These are phyloP conservation scores for Centruroides sculpturatus DNA, from an alignment of 1,140 invertebrate species.

Conservation along the genomic window DNA sequence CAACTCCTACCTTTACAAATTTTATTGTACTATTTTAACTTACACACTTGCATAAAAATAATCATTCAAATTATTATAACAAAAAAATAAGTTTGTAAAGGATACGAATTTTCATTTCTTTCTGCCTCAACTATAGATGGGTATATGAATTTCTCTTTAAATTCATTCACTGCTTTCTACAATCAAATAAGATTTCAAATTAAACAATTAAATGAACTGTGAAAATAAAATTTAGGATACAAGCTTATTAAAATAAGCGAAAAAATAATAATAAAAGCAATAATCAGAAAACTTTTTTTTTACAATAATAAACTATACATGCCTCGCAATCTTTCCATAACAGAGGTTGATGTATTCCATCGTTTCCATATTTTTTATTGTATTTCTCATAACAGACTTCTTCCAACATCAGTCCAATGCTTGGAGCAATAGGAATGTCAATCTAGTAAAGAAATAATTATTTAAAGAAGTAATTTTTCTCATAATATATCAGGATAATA, in stretches of 20 bases:
- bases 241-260: neutral
- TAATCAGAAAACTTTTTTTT: too few relatives aligned
- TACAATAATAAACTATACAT: neutral
- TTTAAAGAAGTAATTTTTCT: too few relatives aligned
- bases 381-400: slow-evolving; percentile 84
- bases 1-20: too few relatives aligned
- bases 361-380: slow-evolving; percentile 63
- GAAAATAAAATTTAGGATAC: neutral
- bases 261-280: neutral
- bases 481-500: too few relatives aligned
- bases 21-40: too few relatives aligned
- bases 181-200: slow-evolving; percentile 22
- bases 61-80: too few relatives aligned
- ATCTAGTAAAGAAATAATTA: slow-evolving; percentile 34
- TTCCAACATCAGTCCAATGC: slow-evolving; percentile 78
- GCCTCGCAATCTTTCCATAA: slow-evolving; percentile 51
- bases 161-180: slow-evolving; percentile 53
- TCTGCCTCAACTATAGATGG: slow-evolving; percentile 56
- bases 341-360: slow-evolving; percentile 70
- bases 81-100: slow-evolving; percentile 26
- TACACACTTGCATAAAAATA: too few relatives aligned
- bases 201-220: neutral
- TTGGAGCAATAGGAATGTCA: slow-evolving; percentile 85
- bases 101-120: slow-evolving; percentile 37
- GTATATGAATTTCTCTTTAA: slow-evolving; percentile 64